These are phyloP conservation scores for Azemiops feae DNA, from an alignment of 2,113 vertebrate genomes.

Conservation along the genomic window DNA sequence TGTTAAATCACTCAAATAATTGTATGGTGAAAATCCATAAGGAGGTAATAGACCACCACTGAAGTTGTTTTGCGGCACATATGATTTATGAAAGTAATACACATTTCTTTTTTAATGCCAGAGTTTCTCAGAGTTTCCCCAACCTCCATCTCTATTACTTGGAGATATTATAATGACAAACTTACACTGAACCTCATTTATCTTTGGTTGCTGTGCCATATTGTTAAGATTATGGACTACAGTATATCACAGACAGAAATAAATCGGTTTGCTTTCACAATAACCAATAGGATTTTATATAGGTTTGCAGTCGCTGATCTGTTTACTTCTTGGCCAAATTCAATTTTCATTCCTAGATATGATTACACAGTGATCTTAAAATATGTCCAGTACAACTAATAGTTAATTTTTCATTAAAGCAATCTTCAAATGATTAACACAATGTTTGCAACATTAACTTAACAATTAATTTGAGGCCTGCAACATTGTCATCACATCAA, in stretches of 20 bases:
- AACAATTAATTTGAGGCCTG: neutral
- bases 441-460: neutral
- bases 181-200: neutral
- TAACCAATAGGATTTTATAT: neutral
- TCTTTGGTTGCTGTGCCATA: neutral
- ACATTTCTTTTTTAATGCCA: conserved; percentile 15
- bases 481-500: neutral
- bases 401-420: neutral
- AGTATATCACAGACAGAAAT: neutral
- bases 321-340: neutral
- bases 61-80: neutral
- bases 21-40: neutral
- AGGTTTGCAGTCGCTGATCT: neutral
- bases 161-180: neutral
- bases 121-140: neutral
- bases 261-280: accelerated
- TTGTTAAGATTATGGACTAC: neutral
- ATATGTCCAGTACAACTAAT: neutral
- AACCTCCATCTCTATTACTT: neutral
- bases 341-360: accelerated
- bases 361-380: conserved; percentile 1
- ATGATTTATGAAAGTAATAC: conserved; percentile 30
- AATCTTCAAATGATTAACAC: neutral
- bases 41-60: neutral
- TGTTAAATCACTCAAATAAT: neutral